These are phyloP conservation scores for Hydrolagus affinis DNA, from an alignment of 2,113 vertebrate genomes.

Conservation along the genomic window DNA sequence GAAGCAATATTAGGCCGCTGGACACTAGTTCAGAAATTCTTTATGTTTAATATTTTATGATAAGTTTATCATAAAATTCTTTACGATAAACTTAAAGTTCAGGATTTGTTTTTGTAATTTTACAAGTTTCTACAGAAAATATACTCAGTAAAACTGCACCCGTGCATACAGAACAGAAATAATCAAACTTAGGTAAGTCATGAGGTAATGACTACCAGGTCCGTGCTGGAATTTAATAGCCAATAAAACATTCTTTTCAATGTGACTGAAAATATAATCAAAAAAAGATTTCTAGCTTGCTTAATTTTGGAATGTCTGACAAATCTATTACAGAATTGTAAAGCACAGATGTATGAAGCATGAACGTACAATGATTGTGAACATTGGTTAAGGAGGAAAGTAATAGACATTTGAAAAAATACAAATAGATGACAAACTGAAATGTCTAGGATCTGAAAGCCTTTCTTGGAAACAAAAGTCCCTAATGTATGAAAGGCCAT, in stretches of 20 bases:
- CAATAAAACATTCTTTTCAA: neutral
- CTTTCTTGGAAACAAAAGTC: neutral
- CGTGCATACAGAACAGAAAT: slow-evolving; percentile 14
- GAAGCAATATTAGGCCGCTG: neutral
- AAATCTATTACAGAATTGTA: too few relatives aligned
- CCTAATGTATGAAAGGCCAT: too few relatives aligned
- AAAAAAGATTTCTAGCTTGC: neutral
- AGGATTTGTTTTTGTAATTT: neutral
- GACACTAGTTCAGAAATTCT: neutral
- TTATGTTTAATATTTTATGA: neutral
- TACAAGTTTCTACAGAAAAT: slow-evolving; percentile 5
- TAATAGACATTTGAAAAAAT: neutral
- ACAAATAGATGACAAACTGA: neutral
- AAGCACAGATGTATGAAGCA: too few relatives aligned
- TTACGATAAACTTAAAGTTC: neutral
- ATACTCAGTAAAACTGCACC: neutral
- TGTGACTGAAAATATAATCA: neutral
- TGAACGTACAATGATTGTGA: neutral
- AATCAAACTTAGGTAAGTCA: slow-evolving; percentile 41
- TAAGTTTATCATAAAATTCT: too few relatives aligned
- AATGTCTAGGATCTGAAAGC: neutral
- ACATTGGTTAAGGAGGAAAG: neutral
- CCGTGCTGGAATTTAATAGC: slow-evolving; percentile 49
- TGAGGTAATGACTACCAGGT: slow-evolving; percentile 51
- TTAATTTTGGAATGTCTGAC: neutral